These are phyloP conservation scores for Acanthochromis polyacanthus DNA, from an alignment of 2,113 vertebrate species.

Conservation along the genomic window DNA sequence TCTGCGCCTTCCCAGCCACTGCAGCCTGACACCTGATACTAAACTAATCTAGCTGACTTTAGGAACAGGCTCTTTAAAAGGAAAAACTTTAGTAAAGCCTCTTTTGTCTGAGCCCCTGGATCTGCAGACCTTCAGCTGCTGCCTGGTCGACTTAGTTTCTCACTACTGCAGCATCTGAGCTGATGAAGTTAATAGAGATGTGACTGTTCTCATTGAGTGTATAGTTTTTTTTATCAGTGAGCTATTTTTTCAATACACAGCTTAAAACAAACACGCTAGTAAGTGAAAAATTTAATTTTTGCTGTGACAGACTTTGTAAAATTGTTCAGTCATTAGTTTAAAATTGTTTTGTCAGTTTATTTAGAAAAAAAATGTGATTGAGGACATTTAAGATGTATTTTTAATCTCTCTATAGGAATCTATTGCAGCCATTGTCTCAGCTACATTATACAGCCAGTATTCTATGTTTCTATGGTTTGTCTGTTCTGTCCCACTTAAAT, in stretches of 20 bases:
- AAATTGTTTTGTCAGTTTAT: conserved; percentile 1
- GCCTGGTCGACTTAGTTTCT: conserved; percentile 34
- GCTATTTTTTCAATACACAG: too few relatives aligned
- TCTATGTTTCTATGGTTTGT: not conserved
- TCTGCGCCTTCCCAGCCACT: conserved; percentile 56
- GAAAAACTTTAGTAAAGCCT: conserved; percentile 72
- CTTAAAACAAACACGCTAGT: too few relatives aligned
- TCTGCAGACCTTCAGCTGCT: conserved; percentile 54
- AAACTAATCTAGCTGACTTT: conserved; percentile 79
- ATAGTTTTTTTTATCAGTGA: not conserved
- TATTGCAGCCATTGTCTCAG: not conserved
- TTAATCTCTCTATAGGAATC: conserved; percentile 5
- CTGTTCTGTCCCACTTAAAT: not conserved
- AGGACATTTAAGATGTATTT: not conserved
- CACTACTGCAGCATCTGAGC: not conserved
- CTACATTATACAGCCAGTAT: not conserved
- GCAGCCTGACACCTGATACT: conserved; percentile 80
- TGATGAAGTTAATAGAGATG: conserved; percentile 33
- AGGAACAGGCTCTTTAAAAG: conserved; percentile 74
- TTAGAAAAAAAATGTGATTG: not conserved
- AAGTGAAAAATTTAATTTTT: not conserved
- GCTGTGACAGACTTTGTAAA: not conserved
- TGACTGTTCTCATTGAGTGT: not conserved
- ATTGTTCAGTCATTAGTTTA: not conserved
- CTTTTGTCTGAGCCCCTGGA: conserved; percentile 78